Percentiles rank a stretch among this genome's conserved stretches.
Evolutionary conservation across 2,888 invertebrate species (phyloP).

Genomic region (Patella caerulea): DNA sequence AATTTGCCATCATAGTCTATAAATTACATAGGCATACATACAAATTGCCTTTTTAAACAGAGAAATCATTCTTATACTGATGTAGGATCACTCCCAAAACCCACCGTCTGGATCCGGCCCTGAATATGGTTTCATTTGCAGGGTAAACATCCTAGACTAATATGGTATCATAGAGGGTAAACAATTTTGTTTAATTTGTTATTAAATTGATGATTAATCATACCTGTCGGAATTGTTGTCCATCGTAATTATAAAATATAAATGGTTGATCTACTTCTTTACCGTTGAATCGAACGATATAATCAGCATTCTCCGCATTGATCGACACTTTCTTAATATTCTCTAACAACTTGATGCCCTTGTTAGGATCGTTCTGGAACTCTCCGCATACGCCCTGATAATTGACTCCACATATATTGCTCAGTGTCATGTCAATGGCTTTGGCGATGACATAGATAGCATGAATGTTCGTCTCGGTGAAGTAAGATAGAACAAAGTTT

Average conservation of each 20-base stretch:
- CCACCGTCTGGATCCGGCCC: too few species aligned
- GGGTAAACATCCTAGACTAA: too few species aligned
- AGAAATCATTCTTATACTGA: too few species aligned
- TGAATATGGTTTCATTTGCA: too few species aligned
- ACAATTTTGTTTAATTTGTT: too few species aligned
- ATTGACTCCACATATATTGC: constrained; percentile 52
- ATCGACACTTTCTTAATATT: constrained; percentile 49
- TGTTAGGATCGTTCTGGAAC: constrained; percentile 50
- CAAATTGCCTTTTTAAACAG: too few species aligned
- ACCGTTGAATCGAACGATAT: constrained; percentile 32
- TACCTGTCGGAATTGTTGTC: constrained; percentile 27
- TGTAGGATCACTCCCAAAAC: too few species aligned
- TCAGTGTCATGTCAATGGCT: constrained; percentile 55
- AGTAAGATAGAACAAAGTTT: constrained; percentile 45
- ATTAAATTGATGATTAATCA: too few species aligned
- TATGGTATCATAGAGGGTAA: too few species aligned
- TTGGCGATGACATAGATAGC: constrained; percentile 58
- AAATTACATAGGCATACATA: too few species aligned
- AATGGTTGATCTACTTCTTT: constrained; percentile 37
- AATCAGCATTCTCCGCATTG: constrained; percentile 33
- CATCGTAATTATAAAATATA: constrained; percentile 45
- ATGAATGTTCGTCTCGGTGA: constrained; percentile 42
- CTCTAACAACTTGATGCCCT: constrained; percentile 43
- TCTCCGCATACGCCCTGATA: constrained; percentile 54
- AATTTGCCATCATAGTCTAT: too few species aligned